These are phyloP conservation scores for Eristalis pertinax DNA, from an alignment of 2,888 invertebrate species.

Conservation along the genomic window DNA sequence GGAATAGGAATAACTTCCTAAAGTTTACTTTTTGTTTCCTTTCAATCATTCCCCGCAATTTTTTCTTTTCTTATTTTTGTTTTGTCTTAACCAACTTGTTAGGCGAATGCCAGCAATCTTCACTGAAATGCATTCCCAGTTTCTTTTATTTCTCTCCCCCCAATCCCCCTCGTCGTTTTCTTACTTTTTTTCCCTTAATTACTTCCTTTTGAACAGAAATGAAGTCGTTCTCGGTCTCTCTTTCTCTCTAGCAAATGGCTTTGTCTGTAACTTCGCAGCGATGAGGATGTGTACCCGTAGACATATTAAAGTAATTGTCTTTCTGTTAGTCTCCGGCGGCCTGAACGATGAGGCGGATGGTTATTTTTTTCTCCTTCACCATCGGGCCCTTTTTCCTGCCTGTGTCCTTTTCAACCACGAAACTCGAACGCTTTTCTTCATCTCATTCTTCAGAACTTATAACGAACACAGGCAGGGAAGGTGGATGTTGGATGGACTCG, in stretches of 20 bases:
- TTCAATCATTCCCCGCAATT: conserved; percentile 47
- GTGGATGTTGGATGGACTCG: background rate
- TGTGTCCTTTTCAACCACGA: background rate
- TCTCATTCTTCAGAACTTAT: background rate
- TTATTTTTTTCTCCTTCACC: background rate
- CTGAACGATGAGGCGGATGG: conserved; percentile 48
- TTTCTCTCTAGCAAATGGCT: conserved; percentile 13
- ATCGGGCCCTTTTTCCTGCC: background rate
- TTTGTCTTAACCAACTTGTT: conserved; percentile 44
- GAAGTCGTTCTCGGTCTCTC: conserved; percentile 39
- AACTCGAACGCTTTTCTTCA: background rate
- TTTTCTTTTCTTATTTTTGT: conserved; percentile 7
- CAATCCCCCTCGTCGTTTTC: background rate
- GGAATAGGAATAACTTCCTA: conserved; percentile 63
- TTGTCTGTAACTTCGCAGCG: conserved; percentile 53
- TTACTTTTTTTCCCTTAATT: conserved; percentile 48
- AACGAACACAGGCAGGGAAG: background rate
- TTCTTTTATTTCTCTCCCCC: conserved; percentile 24
- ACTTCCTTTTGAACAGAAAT: conserved; percentile 62
- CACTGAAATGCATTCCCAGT: conserved; percentile 46
- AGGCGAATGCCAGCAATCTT: conserved; percentile 41
- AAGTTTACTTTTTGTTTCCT: conserved; percentile 58
- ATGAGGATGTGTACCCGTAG: conserved; percentile 40
- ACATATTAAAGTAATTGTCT: conserved; percentile 70
- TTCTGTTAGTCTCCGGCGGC: conserved; percentile 32